Conservation (phyloP, 2,888 invertebrate genomes). For the Acanthacorydalis orientalis region DNA sequence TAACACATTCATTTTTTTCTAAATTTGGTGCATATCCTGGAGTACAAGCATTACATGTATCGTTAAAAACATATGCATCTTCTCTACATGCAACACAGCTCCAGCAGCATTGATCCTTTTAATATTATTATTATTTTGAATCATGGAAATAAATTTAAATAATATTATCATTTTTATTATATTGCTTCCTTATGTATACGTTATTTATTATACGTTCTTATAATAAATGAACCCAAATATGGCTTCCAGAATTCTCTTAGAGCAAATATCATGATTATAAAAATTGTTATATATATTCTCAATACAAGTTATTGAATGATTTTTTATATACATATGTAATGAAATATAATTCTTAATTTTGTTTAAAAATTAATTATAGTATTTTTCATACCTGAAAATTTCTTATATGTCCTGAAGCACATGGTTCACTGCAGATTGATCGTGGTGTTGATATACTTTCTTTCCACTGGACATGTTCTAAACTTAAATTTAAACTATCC, state of each 20-base stretch:
- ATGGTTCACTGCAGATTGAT: slow-evolving; percentile 46
- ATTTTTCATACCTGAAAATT: slow-evolving; percentile 31
- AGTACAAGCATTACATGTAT: slow-evolving; percentile 37
- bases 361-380: no score
- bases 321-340: no score
- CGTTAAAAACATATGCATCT: slow-evolving; percentile 40
- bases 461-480: slow-evolving; percentile 29
- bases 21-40: slow-evolving; percentile 34
- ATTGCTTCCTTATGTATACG: no score
- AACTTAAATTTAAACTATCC: slow-evolving; percentile 27
- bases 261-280: no score
- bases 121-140: slow-evolving; percentile 8
- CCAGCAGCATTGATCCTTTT: slow-evolving; percentile 49
- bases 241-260: no score
- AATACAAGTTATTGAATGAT: no score
- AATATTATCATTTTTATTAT: no score
- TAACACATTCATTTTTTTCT: slow-evolving; percentile 33
- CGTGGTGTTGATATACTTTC: slow-evolving; percentile 24
- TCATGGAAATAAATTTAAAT: no score
- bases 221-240: no score
- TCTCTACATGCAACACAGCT: slow-evolving; percentile 47
- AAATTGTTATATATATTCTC: no score
- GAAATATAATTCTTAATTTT: no score
- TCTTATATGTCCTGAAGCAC: slow-evolving; percentile 38
- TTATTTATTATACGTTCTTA: no score